These are phyloP conservation scores for Campylomormyrus tamandua DNA, from an alignment of 2,113 vertebrate genomes.

Conservation along the genomic window DNA sequence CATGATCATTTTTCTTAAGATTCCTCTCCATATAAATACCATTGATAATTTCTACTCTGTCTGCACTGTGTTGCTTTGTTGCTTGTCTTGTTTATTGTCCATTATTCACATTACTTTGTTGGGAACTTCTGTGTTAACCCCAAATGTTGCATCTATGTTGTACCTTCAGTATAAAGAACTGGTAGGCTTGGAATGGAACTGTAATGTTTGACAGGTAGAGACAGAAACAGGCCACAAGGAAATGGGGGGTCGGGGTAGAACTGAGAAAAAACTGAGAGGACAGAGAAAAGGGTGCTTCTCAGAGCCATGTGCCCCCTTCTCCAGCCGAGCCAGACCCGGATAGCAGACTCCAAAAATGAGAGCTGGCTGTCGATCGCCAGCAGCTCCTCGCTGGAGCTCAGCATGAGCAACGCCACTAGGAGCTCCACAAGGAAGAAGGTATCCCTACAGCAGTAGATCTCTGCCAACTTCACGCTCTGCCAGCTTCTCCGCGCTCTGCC, in stretches of 20 bases:
- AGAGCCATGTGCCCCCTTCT: neutral
- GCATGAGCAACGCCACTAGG: conserved; percentile 49
- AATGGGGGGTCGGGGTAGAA: neutral
- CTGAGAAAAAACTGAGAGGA: neutral
- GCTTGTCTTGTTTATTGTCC: neutral
- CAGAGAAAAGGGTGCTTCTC: neutral
- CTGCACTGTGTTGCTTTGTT: neutral
- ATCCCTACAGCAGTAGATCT: neutral
- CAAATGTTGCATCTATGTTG: neutral
- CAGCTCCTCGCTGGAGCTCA: conserved; percentile 31
- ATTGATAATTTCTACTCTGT: neutral
- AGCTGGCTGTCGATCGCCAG: conserved; percentile 23
- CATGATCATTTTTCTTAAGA: neutral
- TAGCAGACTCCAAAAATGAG: conserved; percentile 40
- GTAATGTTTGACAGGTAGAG: neutral
- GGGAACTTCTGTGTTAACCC: neutral
- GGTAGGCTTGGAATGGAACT: neutral
- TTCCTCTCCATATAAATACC: neutral
- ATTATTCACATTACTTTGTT: neutral
- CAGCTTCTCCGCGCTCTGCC: neutral
- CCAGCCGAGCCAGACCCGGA: conserved; percentile 31
- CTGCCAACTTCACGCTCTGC: neutral
- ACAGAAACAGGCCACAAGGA: neutral
- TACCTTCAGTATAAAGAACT: neutral
- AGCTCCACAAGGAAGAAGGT: conserved; percentile 57